Base-by-base conservation (phyloP, 2,113 vertebrate genomes). In the Crotalus viridis region DNA sequence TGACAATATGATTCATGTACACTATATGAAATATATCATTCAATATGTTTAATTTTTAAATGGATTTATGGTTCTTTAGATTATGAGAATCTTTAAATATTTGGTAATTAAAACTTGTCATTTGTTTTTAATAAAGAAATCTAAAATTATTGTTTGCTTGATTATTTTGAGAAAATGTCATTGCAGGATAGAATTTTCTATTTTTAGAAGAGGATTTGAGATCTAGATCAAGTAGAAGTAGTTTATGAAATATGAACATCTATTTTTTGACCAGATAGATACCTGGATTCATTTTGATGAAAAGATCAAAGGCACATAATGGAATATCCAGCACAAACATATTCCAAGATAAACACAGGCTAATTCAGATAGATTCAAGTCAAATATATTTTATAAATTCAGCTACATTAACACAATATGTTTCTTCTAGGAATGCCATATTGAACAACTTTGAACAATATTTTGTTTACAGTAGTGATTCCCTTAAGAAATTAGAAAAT, bases 1-100 rank as follows among this genome's bases (percentile, higher is more conserved):
- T 52, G 51, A 94, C 88, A 89, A 94, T 90, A 46, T 26, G 59
- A 94, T 55, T 87, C 64, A 90, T 55, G 1, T 12, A 33, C 48
- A n/a, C 39, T 92, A 48, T 85, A 0, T 5, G 26, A 59, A 95
- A 43, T 39, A 89, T 89, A 5, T 64, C 46, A 56, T 89, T 87
- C 48, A 43, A 39, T 54, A 39, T 90, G 28, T 87, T 93, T 87
- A 90, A 48, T 56, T 95, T 95, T 94, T 89, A 93, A 9, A 24
- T 96, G 57, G 13, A 90, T 51, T 94, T 51, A 46, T 91, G 43
- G 92, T 61, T 90, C 6, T 94, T 95, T 94, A 91, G 87, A 90
- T 94, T 95, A 92, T 92, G 89, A 93, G 93, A 95, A 46, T 69
- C 2, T n/a, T n/a, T 94, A 88, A 95, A 91, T 94, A 89, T 94